Base-by-base conservation (phyloP, 1,140 invertebrate genomes). In the Adelges cooleyi region DNA sequence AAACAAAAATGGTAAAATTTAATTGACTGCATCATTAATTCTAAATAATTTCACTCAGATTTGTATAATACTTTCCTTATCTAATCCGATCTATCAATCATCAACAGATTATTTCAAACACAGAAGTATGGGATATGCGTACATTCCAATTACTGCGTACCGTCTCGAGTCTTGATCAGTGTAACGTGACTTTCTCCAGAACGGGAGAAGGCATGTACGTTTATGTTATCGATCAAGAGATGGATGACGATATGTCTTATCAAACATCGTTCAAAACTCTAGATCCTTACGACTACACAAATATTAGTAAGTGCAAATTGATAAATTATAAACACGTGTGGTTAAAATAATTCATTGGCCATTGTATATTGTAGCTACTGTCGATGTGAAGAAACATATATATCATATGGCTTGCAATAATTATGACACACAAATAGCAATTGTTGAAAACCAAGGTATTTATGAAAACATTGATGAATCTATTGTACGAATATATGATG, bases 91-190 rank as follows among this genome's bases (percentile, higher is more conserved):
- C n/a, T n/a, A n/a, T n/a, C n/a, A n/a, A n/a, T n/a, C n/a, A n/a
- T n/a, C n/a, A n/a, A n/a, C n/a, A 83, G 79, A 80, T 84, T 48
- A 83, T 89, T 66, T 86, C 87, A n/a, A 90, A 90, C 70, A 90
- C 86, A 1, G 87, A 91, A 79, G 86, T 95, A 38, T 99, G 95
- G 95, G 95, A 99, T 75, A 74, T 98, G 8, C 80, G 95, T 67
- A 96, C 92, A 13, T 98, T 93, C 76, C 90, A 95, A 74, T 77
- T 99, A 22, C 75, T 98, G 4, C 85, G 93, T 71, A 98, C 94
- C 1, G 92, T 98, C 10, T 89, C 92, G 15, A 84, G 87, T 1
- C 76, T 98, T 25, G 90, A 97, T 73, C 90, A 96, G 71, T 92
- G 91, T 73, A 79, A 85, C 74, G 82, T 90, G 40, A 81, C 82